These are phyloP conservation scores for Cavia aperea DNA, from an alignment of 2,113 vertebrate genomes.

Conservation along the genomic window DNA sequence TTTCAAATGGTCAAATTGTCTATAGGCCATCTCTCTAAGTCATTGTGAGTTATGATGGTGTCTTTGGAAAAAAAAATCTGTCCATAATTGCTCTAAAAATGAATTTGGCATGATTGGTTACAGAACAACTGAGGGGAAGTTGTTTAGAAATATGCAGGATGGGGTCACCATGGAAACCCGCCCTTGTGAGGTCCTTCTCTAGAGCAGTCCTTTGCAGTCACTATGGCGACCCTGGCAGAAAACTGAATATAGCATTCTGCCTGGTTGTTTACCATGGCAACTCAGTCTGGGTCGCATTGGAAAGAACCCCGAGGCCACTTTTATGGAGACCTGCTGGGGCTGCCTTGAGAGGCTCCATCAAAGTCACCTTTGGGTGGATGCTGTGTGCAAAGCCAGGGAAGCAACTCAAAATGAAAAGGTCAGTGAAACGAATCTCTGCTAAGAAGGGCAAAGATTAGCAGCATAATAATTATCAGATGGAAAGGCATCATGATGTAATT, in stretches of 20 bases:
- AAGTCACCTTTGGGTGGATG: not conserved
- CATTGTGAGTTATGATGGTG: not conserved
- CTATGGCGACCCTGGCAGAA: slow-evolving; percentile 67
- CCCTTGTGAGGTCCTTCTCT: slow-evolving; percentile 61
- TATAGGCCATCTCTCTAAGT: not conserved
- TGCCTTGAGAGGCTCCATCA: not conserved
- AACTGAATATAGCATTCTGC: slow-evolving; percentile 57
- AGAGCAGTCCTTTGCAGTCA: slow-evolving; percentile 58
- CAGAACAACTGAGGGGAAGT: slow-evolving; percentile 35
- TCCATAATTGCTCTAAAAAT: slow-evolving; percentile 24
- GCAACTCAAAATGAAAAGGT: not conserved
- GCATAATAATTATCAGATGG: not conserved
- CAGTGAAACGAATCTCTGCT: not conserved
- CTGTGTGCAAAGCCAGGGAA: not conserved
- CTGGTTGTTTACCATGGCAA: slow-evolving; percentile 66
- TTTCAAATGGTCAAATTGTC: slow-evolving; percentile 13
- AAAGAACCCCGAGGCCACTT: slow-evolving; percentile 55
- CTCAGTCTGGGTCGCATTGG: slow-evolving; percentile 41
- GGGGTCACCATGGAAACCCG: slow-evolving; percentile 67
- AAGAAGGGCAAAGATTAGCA: not conserved
- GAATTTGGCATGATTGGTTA: slow-evolving; percentile 6
- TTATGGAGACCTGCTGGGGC: slow-evolving; percentile 22
- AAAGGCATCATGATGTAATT: not conserved
- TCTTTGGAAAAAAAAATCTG: not conserved
- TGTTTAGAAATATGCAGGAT: slow-evolving; percentile 59